Base-by-base conservation (phyloP, 1,140 invertebrate species). In the Artemia franciscana region DNA sequence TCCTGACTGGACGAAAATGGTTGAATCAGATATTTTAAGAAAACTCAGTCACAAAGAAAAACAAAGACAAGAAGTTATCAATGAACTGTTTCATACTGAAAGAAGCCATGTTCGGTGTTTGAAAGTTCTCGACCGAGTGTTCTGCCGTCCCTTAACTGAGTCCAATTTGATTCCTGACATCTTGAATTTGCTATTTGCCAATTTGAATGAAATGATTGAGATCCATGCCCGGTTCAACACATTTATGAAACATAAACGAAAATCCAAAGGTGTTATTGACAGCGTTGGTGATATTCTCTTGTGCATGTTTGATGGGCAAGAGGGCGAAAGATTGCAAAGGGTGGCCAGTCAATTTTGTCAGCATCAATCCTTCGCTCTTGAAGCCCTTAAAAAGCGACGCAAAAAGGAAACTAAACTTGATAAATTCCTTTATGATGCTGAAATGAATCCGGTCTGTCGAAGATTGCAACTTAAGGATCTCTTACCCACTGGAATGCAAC, bases 71-170 rank as follows among this genome's bases (percentile, higher is more conserved):
- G 92, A 98, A 77, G 88, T 96, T 70, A 91, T 97, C 63, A 96
- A 97, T 74, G 91, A 98, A 81, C 77, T 98, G 61, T 93, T 97
- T 73, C 86, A 94, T 70, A 97, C 94, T 1, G 95, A 98, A 75
- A 78, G 84, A 63, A 91, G 88, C 26, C 93, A 98, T 76, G 88
- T 97, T 28, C 82, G 91, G 58, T 92, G 91, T 70, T 76, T 98
- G 61, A 92, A 89, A 73, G 85, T 97, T 2, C 76, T 98, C n/a
- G 84, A 91, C 51, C 78, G 81, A 66, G 77, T 97, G 60, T 98
- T 98, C 76, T 86, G 88, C 68, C 81, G 80, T 57, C 91, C 89
- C 0, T 79, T 98, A 67, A 73, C 82, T 62, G 78, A 83, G 24
- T 76, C 75, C n/a, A 69, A 78, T 7, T 73, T 78, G 67, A 73